Base-by-base conservation (phyloP, 2,888 invertebrate genomes). In the Acanthacorydalis orientalis region DNA sequence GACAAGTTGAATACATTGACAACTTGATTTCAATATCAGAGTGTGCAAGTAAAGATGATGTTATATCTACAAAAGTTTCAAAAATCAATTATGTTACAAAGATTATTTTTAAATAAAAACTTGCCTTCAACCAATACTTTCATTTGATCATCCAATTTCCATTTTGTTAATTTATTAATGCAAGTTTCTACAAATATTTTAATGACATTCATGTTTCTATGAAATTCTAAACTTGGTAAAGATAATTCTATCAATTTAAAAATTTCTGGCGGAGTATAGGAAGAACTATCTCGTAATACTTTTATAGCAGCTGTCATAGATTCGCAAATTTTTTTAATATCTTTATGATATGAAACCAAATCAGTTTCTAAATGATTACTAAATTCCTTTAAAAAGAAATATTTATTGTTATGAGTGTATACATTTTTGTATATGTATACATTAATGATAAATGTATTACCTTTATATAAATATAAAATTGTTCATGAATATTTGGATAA, bases 31-130 rank as follows among this genome's bases (percentile, higher is more conserved):
- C 72, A 6, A 63, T 59, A 10, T 72, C 65, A 50, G 64, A 68
- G 56, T 79, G 75, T 0, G 77, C 69, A 63, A 82, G 67, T 42
- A 81, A 61, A 51, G 58, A 61, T 31, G 79, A 58, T 9, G 69
- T 64, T 51, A 77, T 66, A 55, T 62, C 61, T 58, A 49, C 55
- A 58, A 51, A 50, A 23, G 6, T 23, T 50, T 38, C 44, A 35
- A 45, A 38, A 31, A 46, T 44, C 8, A 35, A 48, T n/a, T 23
- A 46, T 38, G 38, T 23, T 12, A 31, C 10, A 10, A 31, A 16
- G 4, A 23, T 23, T 23, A 31, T 7, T 31, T n/a, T 12, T 16
- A n/a, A 34, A 41, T 23, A 4, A 23, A 23, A 15, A 46, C 43
- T 46, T 50, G 58, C 59, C 53, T 55, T 58, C 54, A 48, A 51